Evolutionary conservation across 2,888 invertebrate species (phyloP).

Genomic region (Cabera pusaria): DNA sequence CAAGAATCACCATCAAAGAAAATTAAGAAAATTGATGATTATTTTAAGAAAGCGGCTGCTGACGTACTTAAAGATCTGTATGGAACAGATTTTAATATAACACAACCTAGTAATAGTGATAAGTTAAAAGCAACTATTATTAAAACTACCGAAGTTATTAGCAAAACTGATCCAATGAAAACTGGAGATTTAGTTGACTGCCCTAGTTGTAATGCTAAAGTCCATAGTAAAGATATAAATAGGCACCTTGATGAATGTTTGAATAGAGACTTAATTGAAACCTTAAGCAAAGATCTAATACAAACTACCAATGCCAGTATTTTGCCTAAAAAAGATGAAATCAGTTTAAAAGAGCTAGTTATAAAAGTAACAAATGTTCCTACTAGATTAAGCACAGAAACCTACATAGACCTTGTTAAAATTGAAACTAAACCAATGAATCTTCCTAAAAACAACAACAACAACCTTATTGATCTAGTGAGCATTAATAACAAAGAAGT

Average conservation of each 20-base stretch:
- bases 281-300: constrained; percentile 37
- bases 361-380: too few relatives aligned
- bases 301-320: too few relatives aligned
- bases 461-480: too few relatives aligned
- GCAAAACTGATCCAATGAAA: constrained; percentile 38
- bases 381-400: too few relatives aligned
- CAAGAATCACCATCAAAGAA: constrained; percentile 53
- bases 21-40: constrained; percentile 68
- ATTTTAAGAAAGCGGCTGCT: constrained; percentile 55
- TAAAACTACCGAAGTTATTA: constrained; percentile 28
- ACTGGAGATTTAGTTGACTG: constrained; percentile 57
- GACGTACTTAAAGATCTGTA: constrained; percentile 68
- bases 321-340: too few relatives aligned
- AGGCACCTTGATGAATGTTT: constrained; percentile 74
- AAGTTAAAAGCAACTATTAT: constrained; percentile 48
- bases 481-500: too few relatives aligned
- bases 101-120: constrained; percentile 39
- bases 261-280: constrained; percentile 61
- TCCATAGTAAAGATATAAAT: constrained; percentile 61
- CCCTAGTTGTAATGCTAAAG: constrained; percentile 69
- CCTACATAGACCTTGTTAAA: too few relatives aligned
- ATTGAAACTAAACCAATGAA: too few relatives aligned
- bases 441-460: too few relatives aligned
- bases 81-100: constrained; percentile 60
- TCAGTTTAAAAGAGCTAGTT: too few relatives aligned